phyloP scores from a whole-genome alignment of 1,140 invertebrate genomes.

The Ooceraea biroi region DNA sequence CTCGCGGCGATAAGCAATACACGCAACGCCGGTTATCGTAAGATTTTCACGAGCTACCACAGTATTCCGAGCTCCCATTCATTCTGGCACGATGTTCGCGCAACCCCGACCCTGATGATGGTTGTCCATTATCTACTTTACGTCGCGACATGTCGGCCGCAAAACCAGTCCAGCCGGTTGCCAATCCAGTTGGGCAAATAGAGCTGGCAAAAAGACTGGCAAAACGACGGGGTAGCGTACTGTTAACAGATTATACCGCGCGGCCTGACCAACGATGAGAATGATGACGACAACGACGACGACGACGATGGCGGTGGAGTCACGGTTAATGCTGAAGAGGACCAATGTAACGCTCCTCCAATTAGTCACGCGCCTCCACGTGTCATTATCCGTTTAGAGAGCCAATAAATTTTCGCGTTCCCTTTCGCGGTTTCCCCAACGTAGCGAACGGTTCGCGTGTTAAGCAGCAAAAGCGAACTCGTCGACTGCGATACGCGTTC shows the following conservation, averaged over 20 bases:
- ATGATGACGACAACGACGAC: too few species aligned
- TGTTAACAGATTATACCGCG: constrained; percentile 49
- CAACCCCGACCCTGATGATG: constrained; percentile 29
- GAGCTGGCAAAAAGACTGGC: constrained; percentile 30
- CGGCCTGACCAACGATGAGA: neutral
- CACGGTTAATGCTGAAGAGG: neutral
- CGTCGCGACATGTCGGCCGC: constrained; percentile 50
- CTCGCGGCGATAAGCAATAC: neutral
- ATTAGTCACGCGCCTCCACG: constrained; percentile 32
- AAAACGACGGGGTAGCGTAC: constrained; percentile 42
- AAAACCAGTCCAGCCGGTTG: constrained; percentile 56
- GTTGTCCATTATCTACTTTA: constrained; percentile 60
- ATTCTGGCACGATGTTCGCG: constrained; percentile 28
- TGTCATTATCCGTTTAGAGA: constrained; percentile 53
- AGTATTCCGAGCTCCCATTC: constrained; percentile 16
- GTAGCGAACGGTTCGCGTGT: constrained; percentile 22
- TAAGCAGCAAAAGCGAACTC: neutral
- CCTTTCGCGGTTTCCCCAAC: constrained; percentile 20
- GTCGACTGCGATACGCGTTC: neutral
- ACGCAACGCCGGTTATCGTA: neutral
- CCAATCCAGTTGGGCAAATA: constrained; percentile 57
- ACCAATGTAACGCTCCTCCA: constrained; percentile 28
- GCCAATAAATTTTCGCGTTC: constrained; percentile 42
- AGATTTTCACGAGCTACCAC: constrained; percentile 18
- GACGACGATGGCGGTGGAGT: neutral